Conservation (phyloP, 2,797 vertebrate genomes). For the Oryzias sinensis region DNA sequence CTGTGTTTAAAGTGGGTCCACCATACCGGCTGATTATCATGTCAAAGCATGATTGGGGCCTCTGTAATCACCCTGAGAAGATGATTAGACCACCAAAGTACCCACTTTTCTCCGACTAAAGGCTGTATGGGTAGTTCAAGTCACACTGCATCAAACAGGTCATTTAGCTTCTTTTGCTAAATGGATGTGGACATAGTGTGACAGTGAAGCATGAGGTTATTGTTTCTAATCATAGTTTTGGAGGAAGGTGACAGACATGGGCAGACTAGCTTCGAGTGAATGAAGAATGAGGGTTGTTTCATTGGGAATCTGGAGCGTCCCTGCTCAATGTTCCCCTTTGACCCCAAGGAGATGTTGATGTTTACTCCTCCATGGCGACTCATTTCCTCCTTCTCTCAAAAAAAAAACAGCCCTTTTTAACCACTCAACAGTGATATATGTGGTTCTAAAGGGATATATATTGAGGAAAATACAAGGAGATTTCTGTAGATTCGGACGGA, state of each 20-base stretch:
- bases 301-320: slow-evolving; percentile 28
- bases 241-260: slow-evolving; percentile 39
- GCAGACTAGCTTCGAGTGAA: slow-evolving; percentile 17
- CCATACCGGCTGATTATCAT: slow-evolving; percentile 62
- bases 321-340: slow-evolving; percentile 34
- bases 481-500: slow-evolving; percentile 11
- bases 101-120: slow-evolving; percentile 26
- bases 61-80: slow-evolving; percentile 54
- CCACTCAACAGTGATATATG: slow-evolving; percentile 41
- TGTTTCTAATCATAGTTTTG: slow-evolving; percentile 71
- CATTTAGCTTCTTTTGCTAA: slow-evolving; percentile 55
- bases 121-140: slow-evolving; percentile 11
- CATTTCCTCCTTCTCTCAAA: slow-evolving; percentile 45
- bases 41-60: slow-evolving; percentile 51
- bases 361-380: slow-evolving; percentile 52
- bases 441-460: slow-evolving; percentile 5
- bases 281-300: slow-evolving; percentile 32
- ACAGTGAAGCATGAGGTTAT: slow-evolving; percentile 66
- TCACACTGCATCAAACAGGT: slow-evolving; percentile 41
- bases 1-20: slow-evolving; percentile 42
- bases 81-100: slow-evolving; percentile 54
- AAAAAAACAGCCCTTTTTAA: not conserved
- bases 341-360: slow-evolving; percentile 34
- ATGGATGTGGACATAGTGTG: slow-evolving; percentile 65
- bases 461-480: slow-evolving; percentile 6